Evolutionary conservation across 2,888 invertebrate genomes (phyloP), one percentile per base, ranked within the genome.

Genomic region (Ochlodes sylvanus): DNA sequence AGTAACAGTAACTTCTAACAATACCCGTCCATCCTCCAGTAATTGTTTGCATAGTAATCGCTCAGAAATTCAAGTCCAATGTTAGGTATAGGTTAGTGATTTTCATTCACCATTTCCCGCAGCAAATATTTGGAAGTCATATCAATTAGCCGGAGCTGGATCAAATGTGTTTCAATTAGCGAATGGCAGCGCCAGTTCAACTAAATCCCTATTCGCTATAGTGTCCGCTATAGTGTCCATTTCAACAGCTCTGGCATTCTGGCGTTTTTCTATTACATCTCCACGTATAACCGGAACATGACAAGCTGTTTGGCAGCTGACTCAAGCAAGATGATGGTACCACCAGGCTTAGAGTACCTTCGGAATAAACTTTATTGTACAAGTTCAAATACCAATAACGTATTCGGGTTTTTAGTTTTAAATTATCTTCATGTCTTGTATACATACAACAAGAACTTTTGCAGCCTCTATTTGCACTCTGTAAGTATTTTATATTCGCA

Each of bases 101-200:
- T 58, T 56, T 42, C 58, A 58, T 42, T 15, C 42, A n/a, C 58
- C 7, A 27, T 42, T 42, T 42, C 58, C 4, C 42, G 41, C 10
- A 42, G 12, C 58, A 42, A 58, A 58, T 58, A 58, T 58, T 58
- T 58, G 42, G 42, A 42, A 58, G 58, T 42, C 42, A 58, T 58
- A 42, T 58, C 42, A 58, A 58, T 58, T 42, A 58, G 21, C n/a
- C 21, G 4, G 14, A 42, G 58, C 58, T 58, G 42, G 58, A 42
- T 42, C 41, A 42, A 58, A 42, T 42, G 57, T 17, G 10, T 42
- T 58, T 58, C 58, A 58, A 58, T 58, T 58, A 58, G 58, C n/a
- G 58, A 58, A 58, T 58, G 42, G 42, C 42, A 42, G 21, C 19
- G 19, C 50, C 50, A 50, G 19, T 50, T 50, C 19, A 50, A 19